These are phyloP conservation scores for Nothocercus julius DNA, from an alignment of 2,113 vertebrate species.

Conservation along the genomic window DNA sequence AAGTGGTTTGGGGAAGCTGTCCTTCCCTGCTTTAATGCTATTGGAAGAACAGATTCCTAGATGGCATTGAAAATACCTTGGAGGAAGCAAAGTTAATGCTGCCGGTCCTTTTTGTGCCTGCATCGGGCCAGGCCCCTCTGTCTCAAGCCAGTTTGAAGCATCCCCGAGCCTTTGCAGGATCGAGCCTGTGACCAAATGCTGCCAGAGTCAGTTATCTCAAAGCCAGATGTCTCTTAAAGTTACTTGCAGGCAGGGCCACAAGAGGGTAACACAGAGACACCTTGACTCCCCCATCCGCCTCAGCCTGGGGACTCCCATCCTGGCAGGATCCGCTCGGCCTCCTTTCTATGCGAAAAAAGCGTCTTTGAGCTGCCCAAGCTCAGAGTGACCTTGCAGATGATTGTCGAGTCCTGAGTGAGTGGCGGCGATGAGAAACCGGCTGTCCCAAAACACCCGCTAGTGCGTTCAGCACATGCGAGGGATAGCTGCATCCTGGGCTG, in stretches of 20 bases:
- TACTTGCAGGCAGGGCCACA: accelerated
- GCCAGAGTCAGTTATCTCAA: background rate
- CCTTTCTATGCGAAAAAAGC: background rate
- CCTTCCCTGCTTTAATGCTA: background rate
- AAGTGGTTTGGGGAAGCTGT: background rate
- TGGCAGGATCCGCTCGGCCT: background rate
- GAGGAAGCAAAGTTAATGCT: background rate
- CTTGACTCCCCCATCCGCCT: accelerated
- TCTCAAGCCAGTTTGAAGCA: background rate
- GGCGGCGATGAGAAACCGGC: background rate
- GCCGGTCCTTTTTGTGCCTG: background rate
- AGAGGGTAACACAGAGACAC: background rate
- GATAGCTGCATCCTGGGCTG: background rate
- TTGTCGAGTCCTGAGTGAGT: background rate
- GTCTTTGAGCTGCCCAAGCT: background rate
- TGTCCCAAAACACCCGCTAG: background rate
- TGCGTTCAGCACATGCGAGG: background rate
- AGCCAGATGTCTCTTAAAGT: background rate
- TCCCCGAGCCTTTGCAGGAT: background rate
- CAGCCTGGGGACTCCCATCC: background rate
- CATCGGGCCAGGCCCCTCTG: background rate
- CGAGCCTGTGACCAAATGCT: background rate
- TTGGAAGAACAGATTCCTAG: accelerated
- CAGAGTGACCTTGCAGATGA: background rate
- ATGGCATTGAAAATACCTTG: background rate